A percentile compares a stretch with the other conserved stretches of the same genome.
Evolutionary conservation across 2,113 vertebrate genomes (phyloP).

Genomic region (Trinectes maculatus): DNA sequence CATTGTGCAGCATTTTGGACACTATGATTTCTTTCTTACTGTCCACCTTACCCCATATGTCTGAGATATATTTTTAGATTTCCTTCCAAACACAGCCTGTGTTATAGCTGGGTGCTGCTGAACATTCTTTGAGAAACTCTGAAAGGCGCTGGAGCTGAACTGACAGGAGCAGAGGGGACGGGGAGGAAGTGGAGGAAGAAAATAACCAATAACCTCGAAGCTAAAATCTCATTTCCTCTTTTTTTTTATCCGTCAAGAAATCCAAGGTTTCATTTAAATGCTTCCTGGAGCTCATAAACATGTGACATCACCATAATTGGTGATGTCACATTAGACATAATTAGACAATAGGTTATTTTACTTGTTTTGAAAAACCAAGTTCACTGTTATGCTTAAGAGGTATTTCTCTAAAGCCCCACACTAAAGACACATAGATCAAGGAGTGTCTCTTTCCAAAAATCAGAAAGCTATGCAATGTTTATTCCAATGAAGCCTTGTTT

Average conservation of each 20-base stretch:
- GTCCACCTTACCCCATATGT: neutral
- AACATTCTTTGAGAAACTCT: constrained; percentile 43
- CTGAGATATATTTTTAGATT: constrained; percentile 16
- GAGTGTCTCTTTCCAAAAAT: neutral
- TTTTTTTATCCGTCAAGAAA: neutral
- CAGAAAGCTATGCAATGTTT: too few species aligned
- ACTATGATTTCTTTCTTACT: neutral
- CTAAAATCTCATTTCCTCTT: neutral
- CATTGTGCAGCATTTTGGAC: too few species aligned
- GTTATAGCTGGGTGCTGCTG: constrained; percentile 33
- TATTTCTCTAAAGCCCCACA: neutral
- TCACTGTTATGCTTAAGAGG: neutral
- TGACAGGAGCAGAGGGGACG: constrained; percentile 37
- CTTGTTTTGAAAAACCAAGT: neutral
- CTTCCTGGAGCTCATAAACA: too few species aligned
- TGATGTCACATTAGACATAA: neutral
- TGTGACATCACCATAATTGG: too few species aligned
- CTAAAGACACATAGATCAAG: neutral
- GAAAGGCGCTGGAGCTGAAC: constrained; percentile 52
- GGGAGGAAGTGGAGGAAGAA: neutral
- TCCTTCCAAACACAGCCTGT: neutral
- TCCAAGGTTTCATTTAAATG: neutral
- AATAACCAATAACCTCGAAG: neutral
- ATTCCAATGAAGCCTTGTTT: too few species aligned
- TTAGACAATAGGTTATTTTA: neutral